Conservation (phyloP, 2,888 invertebrate genomes). For the Eurois occulta region DNA sequence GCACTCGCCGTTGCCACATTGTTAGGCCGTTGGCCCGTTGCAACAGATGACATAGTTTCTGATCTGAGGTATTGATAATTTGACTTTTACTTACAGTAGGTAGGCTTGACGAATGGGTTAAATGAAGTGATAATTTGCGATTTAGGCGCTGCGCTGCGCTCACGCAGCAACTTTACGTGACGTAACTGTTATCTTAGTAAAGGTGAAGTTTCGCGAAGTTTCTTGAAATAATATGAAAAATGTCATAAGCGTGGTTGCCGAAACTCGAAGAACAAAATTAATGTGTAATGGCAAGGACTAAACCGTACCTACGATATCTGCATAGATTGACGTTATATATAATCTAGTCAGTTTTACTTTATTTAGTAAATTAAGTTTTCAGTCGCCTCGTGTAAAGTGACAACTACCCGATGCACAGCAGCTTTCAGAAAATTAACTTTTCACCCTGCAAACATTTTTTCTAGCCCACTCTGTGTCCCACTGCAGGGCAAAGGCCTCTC, state of each 20-base stretch:
- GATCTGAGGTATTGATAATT: conserved; percentile 36
- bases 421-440: not conserved
- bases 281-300: not conserved
- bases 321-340: not conserved
- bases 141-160: not conserved
- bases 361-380: not conserved
- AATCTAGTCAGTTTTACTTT: not conserved
- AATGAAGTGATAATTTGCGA: conserved; percentile 1
- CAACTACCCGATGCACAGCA: not conserved
- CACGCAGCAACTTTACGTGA: not conserved
- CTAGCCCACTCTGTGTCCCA: not conserved
- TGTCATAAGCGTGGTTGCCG: not conserved
- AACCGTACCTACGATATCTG: not conserved
- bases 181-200: not conserved
- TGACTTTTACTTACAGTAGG: not conserved
- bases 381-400: not conserved
- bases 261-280: not conserved
- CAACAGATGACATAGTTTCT: conserved; percentile 18
- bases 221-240: not conserved
- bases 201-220: not conserved
- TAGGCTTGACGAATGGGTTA: conserved; percentile 18
- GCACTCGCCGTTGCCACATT: conserved; percentile 32
- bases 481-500: not conserved
- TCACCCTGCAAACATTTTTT: not conserved
- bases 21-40: conserved; percentile 14